Percentiles rank a stretch among this genome's conserved stretches.
phyloP scores from a whole-genome alignment of 2,797 vertebrate genomes.

The Chiroxiphia lanceolata region DNA sequence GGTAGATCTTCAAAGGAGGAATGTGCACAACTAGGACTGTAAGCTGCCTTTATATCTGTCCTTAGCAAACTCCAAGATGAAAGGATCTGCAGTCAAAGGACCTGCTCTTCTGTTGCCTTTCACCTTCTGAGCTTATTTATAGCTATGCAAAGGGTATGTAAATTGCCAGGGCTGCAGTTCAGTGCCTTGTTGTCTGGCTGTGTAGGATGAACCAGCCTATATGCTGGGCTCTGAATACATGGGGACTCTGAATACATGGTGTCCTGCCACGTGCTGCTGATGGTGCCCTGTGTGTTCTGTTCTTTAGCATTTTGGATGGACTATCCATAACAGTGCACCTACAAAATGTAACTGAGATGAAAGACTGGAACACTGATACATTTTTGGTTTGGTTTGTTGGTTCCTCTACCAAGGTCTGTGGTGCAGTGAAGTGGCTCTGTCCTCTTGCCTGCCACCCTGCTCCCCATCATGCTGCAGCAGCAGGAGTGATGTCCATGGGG shows the following conservation, averaged over 20 bases:
- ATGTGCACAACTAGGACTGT: slow-evolving; percentile 16
- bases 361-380: background rate
- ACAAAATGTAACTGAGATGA: rapidly evolving
- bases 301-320: background rate
- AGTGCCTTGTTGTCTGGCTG: background rate
- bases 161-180: background rate
- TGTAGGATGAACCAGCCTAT: background rate
- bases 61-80: slow-evolving; percentile 43
- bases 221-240: background rate
- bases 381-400: background rate
- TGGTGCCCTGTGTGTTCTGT: background rate
- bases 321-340: rapidly evolving
- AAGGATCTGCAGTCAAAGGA: slow-evolving; percentile 50
- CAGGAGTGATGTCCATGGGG: background rate
- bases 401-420: rapidly evolving
- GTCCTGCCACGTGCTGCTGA: background rate
- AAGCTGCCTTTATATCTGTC: slow-evolving; percentile 21
- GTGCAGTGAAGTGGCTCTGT: background rate
- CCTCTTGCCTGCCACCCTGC: background rate
- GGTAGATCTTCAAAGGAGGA: slow-evolving; percentile 57
- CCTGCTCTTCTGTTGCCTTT: slow-evolving; percentile 39
- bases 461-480: rapidly evolving
- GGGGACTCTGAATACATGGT: background rate
- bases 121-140: slow-evolving; percentile 52
- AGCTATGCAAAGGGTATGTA: slow-evolving; percentile 22